phyloP scores from a whole-genome alignment of 2,797 vertebrate species.

The Cheirogaleus major region DNA sequence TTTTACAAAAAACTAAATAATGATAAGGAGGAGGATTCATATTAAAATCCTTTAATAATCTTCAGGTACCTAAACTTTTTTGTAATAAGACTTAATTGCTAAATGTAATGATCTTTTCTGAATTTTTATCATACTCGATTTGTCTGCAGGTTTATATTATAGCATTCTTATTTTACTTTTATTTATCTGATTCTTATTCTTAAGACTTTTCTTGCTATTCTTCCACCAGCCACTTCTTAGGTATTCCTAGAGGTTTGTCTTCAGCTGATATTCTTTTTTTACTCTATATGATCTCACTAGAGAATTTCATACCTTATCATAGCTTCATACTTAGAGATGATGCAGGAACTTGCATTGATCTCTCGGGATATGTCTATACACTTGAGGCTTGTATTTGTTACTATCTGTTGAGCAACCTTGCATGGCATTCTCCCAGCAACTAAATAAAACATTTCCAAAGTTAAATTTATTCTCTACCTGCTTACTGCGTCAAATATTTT shows the following conservation, averaged over 20 bases:
- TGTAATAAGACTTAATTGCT: not conserved
- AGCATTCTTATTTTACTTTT: not conserved
- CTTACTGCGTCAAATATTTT: not conserved
- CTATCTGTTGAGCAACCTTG: not conserved
- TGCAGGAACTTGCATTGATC: not conserved
- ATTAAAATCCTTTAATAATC: not conserved
- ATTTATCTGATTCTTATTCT: not conserved
- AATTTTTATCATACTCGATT: not conserved
- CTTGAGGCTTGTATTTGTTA: not conserved
- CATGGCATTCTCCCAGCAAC: not conserved
- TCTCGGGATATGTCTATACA: not conserved
- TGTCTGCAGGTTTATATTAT: not conserved
- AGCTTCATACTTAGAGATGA: not conserved
- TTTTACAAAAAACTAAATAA: not conserved
- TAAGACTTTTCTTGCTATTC: not conserved
- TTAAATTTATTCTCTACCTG: not conserved
- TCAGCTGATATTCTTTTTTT: not conserved
- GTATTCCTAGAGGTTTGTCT: not conserved
- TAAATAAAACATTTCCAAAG: not conserved
- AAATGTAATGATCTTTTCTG: not conserved
- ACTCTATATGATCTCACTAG: not conserved
- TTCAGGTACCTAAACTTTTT: not conserved
- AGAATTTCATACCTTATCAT: not conserved
- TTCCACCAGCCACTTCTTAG: not conserved
- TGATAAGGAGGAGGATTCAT: not conserved